Base-by-base conservation (phyloP, 30 jellyfish, hydroid and myxozoan species). In the Aurelia sp. region DNA sequence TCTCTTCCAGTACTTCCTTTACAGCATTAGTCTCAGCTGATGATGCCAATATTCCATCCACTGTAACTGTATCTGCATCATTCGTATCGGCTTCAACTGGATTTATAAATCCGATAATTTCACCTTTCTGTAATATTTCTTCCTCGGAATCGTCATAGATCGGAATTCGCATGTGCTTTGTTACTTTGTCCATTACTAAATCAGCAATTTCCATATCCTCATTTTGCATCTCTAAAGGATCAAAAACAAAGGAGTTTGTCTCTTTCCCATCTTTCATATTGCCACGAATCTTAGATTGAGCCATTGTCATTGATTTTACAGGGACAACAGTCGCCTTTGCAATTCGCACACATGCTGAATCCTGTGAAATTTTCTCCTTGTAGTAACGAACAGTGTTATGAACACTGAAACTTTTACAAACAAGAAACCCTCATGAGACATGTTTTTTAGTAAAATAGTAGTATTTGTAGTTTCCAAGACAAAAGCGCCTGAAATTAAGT, bases 171-270 rank as follows among this genome's bases (percentile, higher is more conserved):
- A 67, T 21, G 3, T 23, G 52, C 9, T 67, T 67, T 1, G 58
- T 35, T 33, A 67, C 78, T 21, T 23, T 57, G 19, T 57, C 19
- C 66, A 57, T 16, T 13, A 57, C 17, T 67, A 62, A 62, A 17
- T 62, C 73, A 11, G 21, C 73, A 62, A 62, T 62, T 62, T 62
- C 73, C 30, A 62, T 33, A 62, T 40, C 30, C 30, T 40, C 73
- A 62, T 62, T 40, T 1, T 11, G 13, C 11, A 18, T 17, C 8
- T 62, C 21, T 13, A 13, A 3, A 13, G 21, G 73, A 17, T 62
- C 21, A 62, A 62, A 62, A 11, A 62, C 11, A 62, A 62, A 11
- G 5, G 21, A 33, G 21, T 3, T 62, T 33, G 73, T n/a, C 30
- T 17, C 73, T 17, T 62, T 13, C 3, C 30, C 73, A 62, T 11